Evolutionary conservation across 2,888 invertebrate species (phyloP).

Genomic region (Apomyelois bistriatella): DNA sequence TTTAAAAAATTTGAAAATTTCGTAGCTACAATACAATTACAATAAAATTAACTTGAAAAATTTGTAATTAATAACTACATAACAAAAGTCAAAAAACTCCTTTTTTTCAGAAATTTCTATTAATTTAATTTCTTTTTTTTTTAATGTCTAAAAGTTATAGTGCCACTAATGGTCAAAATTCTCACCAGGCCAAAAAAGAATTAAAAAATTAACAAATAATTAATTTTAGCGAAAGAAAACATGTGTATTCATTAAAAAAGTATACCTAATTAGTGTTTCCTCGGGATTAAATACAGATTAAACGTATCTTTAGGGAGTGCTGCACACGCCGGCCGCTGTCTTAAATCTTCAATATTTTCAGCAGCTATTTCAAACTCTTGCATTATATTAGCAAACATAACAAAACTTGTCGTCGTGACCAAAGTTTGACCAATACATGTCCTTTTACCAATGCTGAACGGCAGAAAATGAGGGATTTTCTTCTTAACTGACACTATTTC

Average conservation of each 20-base stretch:
- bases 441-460: conserved; percentile 92
- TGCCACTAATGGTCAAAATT: too few relatives aligned
- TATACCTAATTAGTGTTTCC: conserved; percentile 51
- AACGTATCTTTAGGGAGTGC: conserved; percentile 88
- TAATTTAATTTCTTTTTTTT: too few relatives aligned
- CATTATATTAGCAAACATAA: conserved; percentile 85
- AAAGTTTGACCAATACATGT: conserved; percentile 92
- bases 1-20: not conserved
- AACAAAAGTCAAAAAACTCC: too few relatives aligned
- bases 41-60: too few relatives aligned
- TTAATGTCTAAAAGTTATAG: too few relatives aligned
- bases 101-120: too few relatives aligned
- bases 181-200: too few relatives aligned
- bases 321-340: conserved; percentile 84
- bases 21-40: too few relatives aligned
- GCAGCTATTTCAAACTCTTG: conserved; percentile 85
- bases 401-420: conserved; percentile 87
- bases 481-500: conserved; percentile 66
- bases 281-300: conserved; percentile 79
- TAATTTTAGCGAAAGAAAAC: not conserved
- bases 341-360: conserved; percentile 71
- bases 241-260: not conserved
- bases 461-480: conserved; percentile 86
- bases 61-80: too few relatives aligned
- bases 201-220: not conserved